Evolutionary conservation across 1,140 invertebrate genomes (phyloP).

Genomic region (Pseudomyrmex concolor): DNA sequence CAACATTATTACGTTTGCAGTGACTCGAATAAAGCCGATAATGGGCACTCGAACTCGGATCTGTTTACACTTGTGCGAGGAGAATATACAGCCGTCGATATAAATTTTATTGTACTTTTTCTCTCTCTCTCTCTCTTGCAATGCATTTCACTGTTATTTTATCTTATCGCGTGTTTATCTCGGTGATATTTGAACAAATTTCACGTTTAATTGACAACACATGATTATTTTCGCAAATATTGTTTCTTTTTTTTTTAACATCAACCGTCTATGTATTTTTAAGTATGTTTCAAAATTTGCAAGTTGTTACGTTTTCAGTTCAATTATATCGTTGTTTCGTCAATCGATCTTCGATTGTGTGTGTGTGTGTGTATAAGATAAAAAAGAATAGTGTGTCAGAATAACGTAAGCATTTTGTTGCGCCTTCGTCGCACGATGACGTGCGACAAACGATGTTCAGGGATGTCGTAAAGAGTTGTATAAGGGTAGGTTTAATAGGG

Average conservation of each 20-base stretch:
- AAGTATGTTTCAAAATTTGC: neutral
- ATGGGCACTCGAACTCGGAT: constrained; percentile 23
- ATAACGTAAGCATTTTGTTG: neutral
- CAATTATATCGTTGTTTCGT: neutral
- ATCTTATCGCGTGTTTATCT: neutral
- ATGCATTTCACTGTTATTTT: neutral
- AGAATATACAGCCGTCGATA: neutral
- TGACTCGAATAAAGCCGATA: constrained; percentile 48
- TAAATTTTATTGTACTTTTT: neutral
- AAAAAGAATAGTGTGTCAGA: neutral
- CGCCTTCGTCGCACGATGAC: neutral
- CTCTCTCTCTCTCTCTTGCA: neutral
- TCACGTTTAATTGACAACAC: neutral
- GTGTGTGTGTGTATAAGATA: neutral
- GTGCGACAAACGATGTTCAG: neutral
- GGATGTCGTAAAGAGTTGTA: constrained; percentile 20
- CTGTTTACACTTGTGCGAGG: constrained; percentile 14
- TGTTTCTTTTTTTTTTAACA: neutral
- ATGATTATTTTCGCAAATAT: neutral
- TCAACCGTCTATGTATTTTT: neutral
- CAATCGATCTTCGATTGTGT: neutral
- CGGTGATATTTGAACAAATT: too few relatives aligned
- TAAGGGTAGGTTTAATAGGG: constrained; percentile 48
- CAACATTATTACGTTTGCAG: constrained; percentile 21
- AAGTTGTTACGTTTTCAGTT: neutral